Percentiles rank a stretch among this genome's conserved stretches.
These are phyloP conservation scores for Mastomys natalensis DNA, from an alignment of 2,113 vertebrate genomes.

Conservation along the genomic window DNA sequence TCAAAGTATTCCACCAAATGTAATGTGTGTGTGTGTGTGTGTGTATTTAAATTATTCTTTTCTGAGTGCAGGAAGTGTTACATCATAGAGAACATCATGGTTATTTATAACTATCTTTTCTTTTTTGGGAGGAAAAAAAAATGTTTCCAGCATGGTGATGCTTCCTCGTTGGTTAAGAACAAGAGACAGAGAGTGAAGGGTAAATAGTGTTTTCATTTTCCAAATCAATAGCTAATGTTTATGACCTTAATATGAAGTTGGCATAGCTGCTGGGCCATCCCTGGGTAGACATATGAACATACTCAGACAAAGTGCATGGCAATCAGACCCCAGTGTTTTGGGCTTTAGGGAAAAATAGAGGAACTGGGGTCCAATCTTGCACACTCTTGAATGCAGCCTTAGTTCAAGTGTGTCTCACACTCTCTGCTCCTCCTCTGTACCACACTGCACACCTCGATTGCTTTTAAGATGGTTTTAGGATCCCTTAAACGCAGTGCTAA, in stretches of 20 bases:
- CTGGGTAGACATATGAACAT: not conserved
- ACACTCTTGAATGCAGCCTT: not conserved
- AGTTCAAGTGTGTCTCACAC: rapidly evolving
- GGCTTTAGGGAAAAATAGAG: not conserved
- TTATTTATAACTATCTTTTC: not conserved
- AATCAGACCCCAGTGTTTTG: not conserved
- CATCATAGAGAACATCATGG: not conserved
- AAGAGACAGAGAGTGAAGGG: not conserved
- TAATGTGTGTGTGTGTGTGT: not conserved
- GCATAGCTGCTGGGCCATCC: not conserved
- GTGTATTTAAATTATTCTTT: conserved; percentile 26
- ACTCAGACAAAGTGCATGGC: not conserved
- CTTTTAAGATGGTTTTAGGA: not conserved
- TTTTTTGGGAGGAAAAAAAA: conserved; percentile 11
- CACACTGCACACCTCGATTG: not conserved
- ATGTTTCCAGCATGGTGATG: not conserved
- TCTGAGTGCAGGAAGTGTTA: not conserved
- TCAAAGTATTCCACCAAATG: not conserved
- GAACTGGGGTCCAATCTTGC: not conserved
- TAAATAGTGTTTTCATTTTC: conserved; percentile 2
- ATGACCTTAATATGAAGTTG: not conserved
- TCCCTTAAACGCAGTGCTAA: not conserved
- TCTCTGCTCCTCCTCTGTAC: not conserved
- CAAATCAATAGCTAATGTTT: not conserved
- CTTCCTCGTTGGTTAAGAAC: conserved; percentile 4